These are phyloP conservation scores for Aradophagus sp. DNA, from an alignment of 1,140 invertebrate species.

Conservation along the genomic window DNA sequence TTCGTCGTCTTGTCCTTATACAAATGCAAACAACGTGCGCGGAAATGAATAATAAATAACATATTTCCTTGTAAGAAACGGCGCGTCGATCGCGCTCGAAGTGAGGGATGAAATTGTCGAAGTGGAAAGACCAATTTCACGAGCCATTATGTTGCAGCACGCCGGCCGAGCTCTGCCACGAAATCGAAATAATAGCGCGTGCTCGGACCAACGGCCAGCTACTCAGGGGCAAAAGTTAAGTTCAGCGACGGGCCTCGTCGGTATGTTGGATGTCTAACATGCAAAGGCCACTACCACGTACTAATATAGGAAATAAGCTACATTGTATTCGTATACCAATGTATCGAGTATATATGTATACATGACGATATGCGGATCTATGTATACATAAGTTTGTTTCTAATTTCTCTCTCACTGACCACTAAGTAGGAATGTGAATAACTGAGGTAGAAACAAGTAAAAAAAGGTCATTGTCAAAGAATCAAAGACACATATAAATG, in stretches of 20 bases:
- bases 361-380: no score
- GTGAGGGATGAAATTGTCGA: background rate
- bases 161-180: background rate
- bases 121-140: constrained; percentile 2
- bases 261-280: constrained; percentile 26
- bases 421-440: constrained; percentile 18
- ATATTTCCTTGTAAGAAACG: background rate
- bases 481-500: constrained; percentile 17
- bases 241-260: constrained; percentile 19
- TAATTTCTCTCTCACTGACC: constrained; percentile 46
- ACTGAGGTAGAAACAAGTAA: constrained; percentile 1
- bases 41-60: constrained; percentile 18
- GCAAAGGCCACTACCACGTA: constrained; percentile 48
- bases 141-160: constrained; percentile 7
- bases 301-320: constrained; percentile 33
- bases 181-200: constrained; percentile 34
- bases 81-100: background rate
- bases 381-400: no score
- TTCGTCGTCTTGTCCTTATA: constrained; percentile 3
- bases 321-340: constrained; percentile 22
- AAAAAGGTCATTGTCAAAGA: constrained; percentile 10
- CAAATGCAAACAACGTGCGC: constrained; percentile 17
- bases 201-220: constrained; percentile 12
- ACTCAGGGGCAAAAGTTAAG: constrained; percentile 6
- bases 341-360: constrained; percentile 22